phyloP scores from a whole-genome alignment of 2,888 invertebrate species.

The Lathronympha strigana region DNA sequence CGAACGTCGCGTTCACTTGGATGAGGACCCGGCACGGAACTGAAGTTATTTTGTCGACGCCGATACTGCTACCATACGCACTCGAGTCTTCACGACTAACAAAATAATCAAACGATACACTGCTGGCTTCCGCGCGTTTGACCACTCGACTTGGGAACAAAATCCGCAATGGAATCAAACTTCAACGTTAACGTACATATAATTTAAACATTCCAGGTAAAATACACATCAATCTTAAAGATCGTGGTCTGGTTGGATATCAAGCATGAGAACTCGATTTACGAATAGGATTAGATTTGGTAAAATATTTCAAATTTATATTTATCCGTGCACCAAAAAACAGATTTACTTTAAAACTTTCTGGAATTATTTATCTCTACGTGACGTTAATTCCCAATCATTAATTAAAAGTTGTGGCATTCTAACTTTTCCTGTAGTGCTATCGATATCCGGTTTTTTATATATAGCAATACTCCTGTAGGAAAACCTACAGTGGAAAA shows the following conservation, averaged over 20 bases:
- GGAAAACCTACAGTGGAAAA: not conserved
- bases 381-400: not conserved
- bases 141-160: not conserved
- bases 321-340: not conserved
- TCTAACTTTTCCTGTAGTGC: slow-evolving; percentile 6
- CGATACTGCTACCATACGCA: slow-evolving; percentile 51
- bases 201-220: slow-evolving; percentile 42
- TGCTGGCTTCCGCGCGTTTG: slow-evolving; percentile 48
- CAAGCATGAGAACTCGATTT: slow-evolving; percentile 75
- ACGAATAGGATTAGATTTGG: slow-evolving; percentile 63
- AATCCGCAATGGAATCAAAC: slow-evolving; percentile 47
- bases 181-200: not conserved
- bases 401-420: not conserved
- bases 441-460: not conserved
- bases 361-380: not conserved
- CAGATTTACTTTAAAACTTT: not conserved
- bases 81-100: slow-evolving; percentile 49
- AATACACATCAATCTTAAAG: slow-evolving; percentile 54
- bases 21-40: slow-evolving; percentile 67
- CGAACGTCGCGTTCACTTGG: slow-evolving; percentile 60
- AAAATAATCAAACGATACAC: slow-evolving; percentile 56
- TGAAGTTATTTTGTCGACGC: slow-evolving; percentile 72
- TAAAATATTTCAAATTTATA: slow-evolving; percentile 9
- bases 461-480: not conserved
- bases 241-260: slow-evolving; percentile 68